Conservation (phyloP, 2,888 invertebrate genomes). For the Sinentomon sp. region DNA sequence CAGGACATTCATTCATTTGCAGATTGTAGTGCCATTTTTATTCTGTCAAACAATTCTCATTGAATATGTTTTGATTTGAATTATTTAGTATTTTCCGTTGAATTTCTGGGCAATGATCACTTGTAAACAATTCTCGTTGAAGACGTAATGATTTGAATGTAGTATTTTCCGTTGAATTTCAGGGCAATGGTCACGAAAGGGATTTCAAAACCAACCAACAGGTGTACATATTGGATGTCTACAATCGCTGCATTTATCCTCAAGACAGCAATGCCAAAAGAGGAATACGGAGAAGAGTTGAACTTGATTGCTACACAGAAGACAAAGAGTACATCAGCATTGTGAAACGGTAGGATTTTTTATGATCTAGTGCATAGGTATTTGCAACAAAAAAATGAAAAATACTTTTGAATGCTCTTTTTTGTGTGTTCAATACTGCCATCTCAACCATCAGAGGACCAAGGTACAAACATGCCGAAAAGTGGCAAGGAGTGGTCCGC, state of each 20-base stretch:
- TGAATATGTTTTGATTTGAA: too few relatives aligned
- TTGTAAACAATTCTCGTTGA: too few relatives aligned
- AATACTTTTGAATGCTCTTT: background rate
- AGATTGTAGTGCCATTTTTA: too few relatives aligned
- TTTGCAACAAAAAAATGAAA: too few relatives aligned
- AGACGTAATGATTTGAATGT: too few relatives aligned
- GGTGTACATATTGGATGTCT: conserved; percentile 69
- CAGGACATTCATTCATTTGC: too few relatives aligned
- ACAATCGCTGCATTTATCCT: conserved; percentile 54
- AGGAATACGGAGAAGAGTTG: conserved; percentile 39
- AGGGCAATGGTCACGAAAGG: conserved; percentile 65
- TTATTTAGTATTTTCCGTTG: too few relatives aligned
- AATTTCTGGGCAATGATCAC: too few relatives aligned
- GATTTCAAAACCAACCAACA: conserved; percentile 40
- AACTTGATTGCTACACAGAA: conserved; percentile 30
- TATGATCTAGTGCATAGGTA: too few relatives aligned
- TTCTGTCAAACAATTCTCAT: too few relatives aligned
- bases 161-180: conserved; percentile 10
- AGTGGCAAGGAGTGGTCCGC: too few relatives aligned
- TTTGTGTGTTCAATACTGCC: background rate
- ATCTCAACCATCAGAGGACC: background rate
- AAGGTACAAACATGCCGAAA: too few relatives aligned
- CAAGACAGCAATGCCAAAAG: conserved; percentile 40
- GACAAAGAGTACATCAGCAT: conserved; percentile 39
- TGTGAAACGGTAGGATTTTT: conserved; percentile 29